Evolutionary conservation across 30 jellyfish, hydroid and myxozoan genomes (phyloP).

Genomic region (Aurelia aurita): DNA sequence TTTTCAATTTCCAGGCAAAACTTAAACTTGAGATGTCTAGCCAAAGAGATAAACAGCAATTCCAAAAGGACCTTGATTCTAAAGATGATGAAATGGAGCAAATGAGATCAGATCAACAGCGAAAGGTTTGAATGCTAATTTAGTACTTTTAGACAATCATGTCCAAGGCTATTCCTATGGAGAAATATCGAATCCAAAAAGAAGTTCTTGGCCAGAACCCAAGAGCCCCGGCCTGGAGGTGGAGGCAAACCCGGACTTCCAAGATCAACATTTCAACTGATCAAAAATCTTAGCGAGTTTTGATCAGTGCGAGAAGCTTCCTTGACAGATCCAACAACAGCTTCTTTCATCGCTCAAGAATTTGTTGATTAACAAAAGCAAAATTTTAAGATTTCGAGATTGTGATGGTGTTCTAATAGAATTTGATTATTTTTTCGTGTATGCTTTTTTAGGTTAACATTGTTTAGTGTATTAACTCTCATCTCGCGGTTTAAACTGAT

Average conservation of each 20-base stretch:
- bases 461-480: background rate
- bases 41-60: conserved; percentile 92
- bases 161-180: background rate
- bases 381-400: background rate
- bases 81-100: conserved; percentile 94
- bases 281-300: no score
- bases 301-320: no score
- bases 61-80: conserved; percentile 80
- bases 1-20: conserved; percentile 66
- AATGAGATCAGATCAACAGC: conserved; percentile 79
- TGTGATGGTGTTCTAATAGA: background rate
- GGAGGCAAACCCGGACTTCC: no score
- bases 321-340: no score
- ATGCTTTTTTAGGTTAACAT: background rate
- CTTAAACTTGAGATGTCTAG: conserved; percentile 84
- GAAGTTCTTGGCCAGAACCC: no score
- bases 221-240: no score
- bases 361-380: background rate
- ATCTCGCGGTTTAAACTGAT: background rate
- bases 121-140: conserved; percentile 59
- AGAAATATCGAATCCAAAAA: background rate
- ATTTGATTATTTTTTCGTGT: background rate
- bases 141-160: background rate
- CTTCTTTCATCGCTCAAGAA: no score
- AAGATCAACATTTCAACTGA: no score